phyloP scores from a whole-genome alignment of 1,140 invertebrate genomes.

The Scaptomyza hsui region DNA sequence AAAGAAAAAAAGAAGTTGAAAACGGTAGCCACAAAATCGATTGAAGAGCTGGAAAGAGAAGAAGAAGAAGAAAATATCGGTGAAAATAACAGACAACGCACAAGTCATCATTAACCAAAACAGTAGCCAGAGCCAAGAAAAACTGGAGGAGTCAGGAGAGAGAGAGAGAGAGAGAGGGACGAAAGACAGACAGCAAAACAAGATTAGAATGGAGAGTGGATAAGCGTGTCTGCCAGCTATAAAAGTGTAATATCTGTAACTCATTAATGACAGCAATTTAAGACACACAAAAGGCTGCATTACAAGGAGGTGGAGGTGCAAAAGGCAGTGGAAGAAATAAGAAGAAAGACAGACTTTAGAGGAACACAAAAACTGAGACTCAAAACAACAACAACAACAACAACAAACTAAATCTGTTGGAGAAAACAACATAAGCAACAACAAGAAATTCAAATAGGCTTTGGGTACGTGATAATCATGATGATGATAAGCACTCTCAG shows the following conservation, averaged over 20 bases:
- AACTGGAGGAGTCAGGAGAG: constrained; percentile 26
- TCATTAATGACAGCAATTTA: constrained; percentile 79
- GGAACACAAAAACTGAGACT: constrained; percentile 7
- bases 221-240: constrained; percentile 79
- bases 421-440: constrained; percentile 21
- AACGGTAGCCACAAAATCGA: constrained; percentile 79
- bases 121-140: constrained; percentile 51
- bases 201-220: constrained; percentile 75
- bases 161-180: too few species aligned
- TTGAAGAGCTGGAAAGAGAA: constrained; percentile 68
- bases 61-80: constrained; percentile 25
- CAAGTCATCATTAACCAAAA: constrained; percentile 74
- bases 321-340: background rate
- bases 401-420: constrained; percentile 36
- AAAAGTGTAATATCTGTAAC: constrained; percentile 83
- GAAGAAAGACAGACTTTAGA: constrained; percentile 1
- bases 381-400: constrained; percentile 4
- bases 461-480: constrained; percentile 24
- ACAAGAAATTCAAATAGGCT: constrained; percentile 41
- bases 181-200: constrained; percentile 36
- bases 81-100: constrained; percentile 39
- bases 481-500: background rate
- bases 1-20: constrained; percentile 44
- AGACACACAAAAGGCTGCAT: constrained; percentile 36
- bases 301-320: background rate